phyloP scores from a whole-genome alignment of 2,888 invertebrate species.

The Philaethria dido region DNA sequence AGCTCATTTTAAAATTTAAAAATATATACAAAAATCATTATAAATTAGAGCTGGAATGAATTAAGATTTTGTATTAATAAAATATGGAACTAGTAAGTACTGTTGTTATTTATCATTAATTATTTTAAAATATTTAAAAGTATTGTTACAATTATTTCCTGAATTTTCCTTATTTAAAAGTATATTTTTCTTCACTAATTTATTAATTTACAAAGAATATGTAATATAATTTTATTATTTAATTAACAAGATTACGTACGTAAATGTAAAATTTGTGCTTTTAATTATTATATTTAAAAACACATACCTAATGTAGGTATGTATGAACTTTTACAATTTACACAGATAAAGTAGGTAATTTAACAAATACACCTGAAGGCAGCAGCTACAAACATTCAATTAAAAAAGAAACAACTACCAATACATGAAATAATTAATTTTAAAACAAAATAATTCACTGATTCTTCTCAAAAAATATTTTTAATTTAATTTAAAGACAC shows the following conservation, averaged over 20 bases:
- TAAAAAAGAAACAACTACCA: too few relatives aligned
- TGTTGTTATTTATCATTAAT: neutral
- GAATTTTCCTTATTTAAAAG: neutral
- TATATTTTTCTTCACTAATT: neutral
- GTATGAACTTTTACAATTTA: neutral
- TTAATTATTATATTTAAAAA: neutral
- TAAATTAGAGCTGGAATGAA: neutral
- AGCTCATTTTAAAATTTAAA: neutral
- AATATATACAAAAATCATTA: constrained; percentile 6
- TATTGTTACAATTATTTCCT: too few relatives aligned
- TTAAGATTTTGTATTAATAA: neutral
- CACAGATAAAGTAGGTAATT: neutral
- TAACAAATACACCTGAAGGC: too few relatives aligned
- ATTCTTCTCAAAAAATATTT: too few relatives aligned
- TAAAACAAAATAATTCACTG: too few relatives aligned
- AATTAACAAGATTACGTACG: neutral
- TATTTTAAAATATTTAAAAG: too few relatives aligned
- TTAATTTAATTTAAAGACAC: neutral
- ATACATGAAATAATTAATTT: too few relatives aligned
- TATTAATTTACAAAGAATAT: neutral
- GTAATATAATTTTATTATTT: neutral
- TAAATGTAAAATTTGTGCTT: neutral
- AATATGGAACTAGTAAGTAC: neutral
- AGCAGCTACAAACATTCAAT: too few relatives aligned
- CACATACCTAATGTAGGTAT: neutral